These are phyloP conservation scores for Egretta garzetta DNA, from an alignment of 2,113 vertebrate species.

Conservation along the genomic window DNA sequence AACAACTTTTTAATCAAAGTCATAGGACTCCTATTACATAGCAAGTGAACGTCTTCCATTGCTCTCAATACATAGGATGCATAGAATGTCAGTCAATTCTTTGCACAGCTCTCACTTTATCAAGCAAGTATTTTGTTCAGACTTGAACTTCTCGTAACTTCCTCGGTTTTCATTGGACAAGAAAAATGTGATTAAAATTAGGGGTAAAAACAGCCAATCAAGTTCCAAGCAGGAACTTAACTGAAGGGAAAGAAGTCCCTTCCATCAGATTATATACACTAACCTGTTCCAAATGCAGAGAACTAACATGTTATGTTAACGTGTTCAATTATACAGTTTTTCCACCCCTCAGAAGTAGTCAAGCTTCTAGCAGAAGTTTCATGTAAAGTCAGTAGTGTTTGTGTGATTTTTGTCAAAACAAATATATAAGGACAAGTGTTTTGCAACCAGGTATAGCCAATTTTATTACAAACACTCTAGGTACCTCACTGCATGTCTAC, in stretches of 20 bases:
- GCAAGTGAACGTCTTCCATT: neutral
- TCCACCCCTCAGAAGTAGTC: neutral
- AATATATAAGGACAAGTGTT: neutral
- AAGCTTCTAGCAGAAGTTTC: neutral
- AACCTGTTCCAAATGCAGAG: neutral
- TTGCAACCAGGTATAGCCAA: neutral
- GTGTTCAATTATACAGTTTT: neutral
- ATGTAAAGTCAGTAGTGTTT: fast-evolving
- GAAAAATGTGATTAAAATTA: neutral
- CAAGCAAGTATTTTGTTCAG: neutral
- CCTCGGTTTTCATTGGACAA: neutral
- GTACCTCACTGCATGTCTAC: neutral
- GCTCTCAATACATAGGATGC: neutral
- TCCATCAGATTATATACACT: neutral
- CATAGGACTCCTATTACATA: neutral
- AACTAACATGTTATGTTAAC: neutral
- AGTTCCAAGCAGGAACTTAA: neutral
- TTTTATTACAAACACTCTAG: neutral
- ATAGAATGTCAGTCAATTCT: neutral
- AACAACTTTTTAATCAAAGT: neutral
- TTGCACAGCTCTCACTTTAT: neutral
- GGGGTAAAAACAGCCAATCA: neutral
- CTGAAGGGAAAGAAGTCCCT: neutral
- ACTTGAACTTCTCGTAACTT: neutral
- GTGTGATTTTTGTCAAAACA: neutral